Evolutionary conservation across 1,140 invertebrate genomes (phyloP), one percentile per base, ranked within the genome.

Genomic region (Papilio helenus): DNA sequence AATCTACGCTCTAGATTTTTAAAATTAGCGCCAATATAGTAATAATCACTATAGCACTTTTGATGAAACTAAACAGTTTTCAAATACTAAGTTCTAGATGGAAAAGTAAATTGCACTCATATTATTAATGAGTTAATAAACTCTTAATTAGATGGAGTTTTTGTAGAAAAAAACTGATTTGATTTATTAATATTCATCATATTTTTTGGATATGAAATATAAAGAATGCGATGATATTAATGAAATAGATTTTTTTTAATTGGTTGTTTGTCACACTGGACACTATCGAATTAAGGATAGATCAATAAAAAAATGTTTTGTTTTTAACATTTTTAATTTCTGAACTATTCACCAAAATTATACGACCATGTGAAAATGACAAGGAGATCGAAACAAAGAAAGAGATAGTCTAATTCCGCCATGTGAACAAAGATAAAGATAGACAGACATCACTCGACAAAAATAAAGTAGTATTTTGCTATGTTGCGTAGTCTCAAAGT

Each of bases 1-100:
- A 94, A 94, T 94, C 92, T 86, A 87, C 90, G 90, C 84, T 88
- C 92, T 84, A 93, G 80, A 91, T 91, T 85, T 90, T 87, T 87
- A 79, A 93, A 93, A 87, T 89, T 83, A 87, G 84, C 90, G 90
- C 91, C 88, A 89, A 79, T 82, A 44, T 10, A 55, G 20, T 73
- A 68, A n/a, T n/a, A n/a, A 76, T 81, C 29, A 23, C 10, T 26
- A 18, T 18, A 3, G 14, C 34, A 16, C 12, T 16, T 14, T 61
- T 5, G 10, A 23, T 61, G 9, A 61, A 23, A 14, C 5, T 9
- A 10, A 16, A 61, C 4, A 10, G 74, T 42, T n/a, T 61, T 14
- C 51, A 76, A 51, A 80, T 68, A 71, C 44, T 72, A 55, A 76
- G 29, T 76, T 68, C 42, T 26, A 23, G 23, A 61, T 61, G 14